Evolutionary conservation across 2,888 invertebrate genomes (phyloP), one percentile per base, ranked within the genome.

Genomic region (Polyommatus icarus): DNA sequence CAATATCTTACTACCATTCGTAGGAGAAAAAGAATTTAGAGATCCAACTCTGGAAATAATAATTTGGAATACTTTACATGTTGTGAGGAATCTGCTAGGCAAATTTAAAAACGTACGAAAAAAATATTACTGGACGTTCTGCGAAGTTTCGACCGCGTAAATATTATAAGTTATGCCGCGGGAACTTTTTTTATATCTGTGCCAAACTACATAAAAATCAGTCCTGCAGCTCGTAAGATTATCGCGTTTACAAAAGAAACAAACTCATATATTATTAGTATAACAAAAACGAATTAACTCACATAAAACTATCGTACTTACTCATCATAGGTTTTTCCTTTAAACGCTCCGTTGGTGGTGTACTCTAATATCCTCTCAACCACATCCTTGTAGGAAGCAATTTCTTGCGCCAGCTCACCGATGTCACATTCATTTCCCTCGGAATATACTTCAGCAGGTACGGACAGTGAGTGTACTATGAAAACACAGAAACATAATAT

Each of bases 281-380:
- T 10, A 8, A 46, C 0, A 10, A 46, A 10, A 46, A 18, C 1
- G 18, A 54, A 54, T 15, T 15, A 5, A 54, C 4, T 54, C 0
- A 54, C 54, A 46, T 46, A 54, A 18, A 73, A 20, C 10, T 40
- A 46, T 6, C 54, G 5, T 18, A 90, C 90, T 90, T 80, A 93
- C 94, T 93, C 95, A 32, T 93, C 84, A 87, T 95, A 96, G 0
- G 95, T 95, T 83, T 90, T 91, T 77, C 95, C 95, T 88, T 95
- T 95, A 82, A 94, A 95, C 0, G 90, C 87, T 1, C 95, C 96
- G 75, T 87, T 83, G 0, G 91, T 82, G 4, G 93, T 88, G 76
- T 91, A 92, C 76, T 95, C 88, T 76, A 95, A 87, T 83, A 96
- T 96, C 82, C 86, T 86, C 78, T 91, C 84, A 0, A 95, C 95